Evolutionary conservation across 2,888 invertebrate species (phyloP), one percentile per base, ranked within the genome.

Genomic region (Nephrotoma guestfalica): DNA sequence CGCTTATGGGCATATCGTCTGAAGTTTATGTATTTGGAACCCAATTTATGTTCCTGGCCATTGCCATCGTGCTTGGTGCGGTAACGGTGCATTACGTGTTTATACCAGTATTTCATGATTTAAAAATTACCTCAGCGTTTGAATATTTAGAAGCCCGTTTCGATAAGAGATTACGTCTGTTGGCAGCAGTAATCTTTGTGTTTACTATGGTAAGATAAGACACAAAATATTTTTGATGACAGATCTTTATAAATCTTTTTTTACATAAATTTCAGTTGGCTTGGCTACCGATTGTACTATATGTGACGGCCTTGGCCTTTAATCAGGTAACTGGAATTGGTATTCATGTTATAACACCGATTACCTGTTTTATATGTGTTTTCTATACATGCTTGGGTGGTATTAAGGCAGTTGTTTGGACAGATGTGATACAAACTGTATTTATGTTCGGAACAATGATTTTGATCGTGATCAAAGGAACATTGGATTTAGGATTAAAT

Each of bases 1-100:
- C 95, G 0, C 90, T 95, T 43, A 90, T 95, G 88, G 85, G 85
- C 15, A 96, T 97, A 2, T 96, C 97, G 47, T 94, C 96, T 86
- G 96, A 96, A 90, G 92, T 96, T 86, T 96, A 96, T 89, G 92
- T 96, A 9, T 95, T 95, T 89, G 97, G 97, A 0, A 95, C 95
- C 6, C 94, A 95, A 87, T 97, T 95, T 89, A 91, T 93, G 7
- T 95, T 94, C 89, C 93, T 94, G 15, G 88, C 91, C 7, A 86
- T 90, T 41, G 90, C 90, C 0, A 87, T 91, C 88, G 89, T 88
- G 43, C 87, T 91, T 30, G 91, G 93, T 0, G 91, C 93, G 18
- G 93, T 94, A 1, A 92, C 94, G n/a, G 88, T 94, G 2, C 93
- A 94, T 87, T 92, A 91, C 86, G 92, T 95, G 18, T 95, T 94